phyloP scores from a whole-genome alignment of 2,888 invertebrate genomes.

The Poecilus cupreus region DNA sequence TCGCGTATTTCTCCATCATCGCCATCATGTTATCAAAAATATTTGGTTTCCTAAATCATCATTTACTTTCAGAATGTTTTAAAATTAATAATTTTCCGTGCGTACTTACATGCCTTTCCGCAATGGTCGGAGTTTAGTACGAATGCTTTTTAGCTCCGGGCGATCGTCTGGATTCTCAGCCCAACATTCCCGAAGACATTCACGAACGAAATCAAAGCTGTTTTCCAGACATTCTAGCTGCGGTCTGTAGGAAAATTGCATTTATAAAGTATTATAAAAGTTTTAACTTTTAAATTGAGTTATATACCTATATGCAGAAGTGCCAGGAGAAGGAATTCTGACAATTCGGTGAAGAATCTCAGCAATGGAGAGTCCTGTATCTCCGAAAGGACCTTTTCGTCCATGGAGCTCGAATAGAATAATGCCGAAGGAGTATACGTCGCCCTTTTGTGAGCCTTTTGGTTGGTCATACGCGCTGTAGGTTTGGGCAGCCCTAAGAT shows the following conservation, averaged over 20 bases:
- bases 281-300: too few species aligned
- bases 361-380: slow-evolving; percentile 79
- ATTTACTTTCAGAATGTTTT: not conserved
- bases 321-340: slow-evolving; percentile 67
- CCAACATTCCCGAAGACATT: slow-evolving; percentile 93
- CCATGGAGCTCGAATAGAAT: slow-evolving; percentile 92
- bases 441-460: slow-evolving; percentile 83
- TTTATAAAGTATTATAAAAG: too few species aligned
- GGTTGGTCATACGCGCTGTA: slow-evolving; percentile 65
- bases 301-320: not conserved
- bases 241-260: slow-evolving; percentile 78
- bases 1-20: slow-evolving; percentile 98
- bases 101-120: slow-evolving; percentile 89
- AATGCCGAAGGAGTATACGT: slow-evolving; percentile 91
- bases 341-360: slow-evolving; percentile 79
- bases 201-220: slow-evolving; percentile 89
- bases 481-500: slow-evolving; percentile 76
- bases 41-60: slow-evolving; percentile 86
- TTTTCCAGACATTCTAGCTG: slow-evolving; percentile 86
- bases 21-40: slow-evolving; percentile 99
- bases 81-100: too few species aligned
- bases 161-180: slow-evolving; percentile 84
- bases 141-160: slow-evolving; percentile 89
- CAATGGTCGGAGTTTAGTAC: slow-evolving; percentile 86
- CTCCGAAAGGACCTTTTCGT: slow-evolving; percentile 89